A percentile compares a stretch with the other conserved stretches of the same genome.
Conservation (phyloP, 2,113 vertebrate species). For the Bubo blakistoni region DNA sequence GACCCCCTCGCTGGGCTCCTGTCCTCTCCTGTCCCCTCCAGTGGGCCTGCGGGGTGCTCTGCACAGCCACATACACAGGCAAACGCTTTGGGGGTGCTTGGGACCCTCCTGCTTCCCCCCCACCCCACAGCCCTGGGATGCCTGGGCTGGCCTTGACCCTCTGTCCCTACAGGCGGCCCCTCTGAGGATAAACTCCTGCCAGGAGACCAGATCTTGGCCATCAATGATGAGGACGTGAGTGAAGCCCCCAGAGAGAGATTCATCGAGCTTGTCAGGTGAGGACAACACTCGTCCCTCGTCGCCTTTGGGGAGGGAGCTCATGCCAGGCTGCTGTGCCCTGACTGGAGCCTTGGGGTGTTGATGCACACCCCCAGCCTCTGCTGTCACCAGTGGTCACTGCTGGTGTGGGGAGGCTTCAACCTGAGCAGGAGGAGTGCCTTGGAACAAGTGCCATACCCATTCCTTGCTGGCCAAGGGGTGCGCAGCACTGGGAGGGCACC, state of each 20-base stretch:
- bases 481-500: neutral
- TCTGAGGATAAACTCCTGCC: conserved; percentile 94
- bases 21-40: neutral
- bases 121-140: neutral
- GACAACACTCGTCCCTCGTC: neutral
- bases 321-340: neutral
- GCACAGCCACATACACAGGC: accelerated
- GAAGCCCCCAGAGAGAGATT: conserved; percentile 93
- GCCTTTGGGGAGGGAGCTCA: neutral
- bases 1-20: neutral
- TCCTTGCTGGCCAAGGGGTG: neutral
- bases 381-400: neutral
- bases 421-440: neutral
- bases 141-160: conserved; percentile 7
- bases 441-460: neutral
- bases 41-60: neutral
- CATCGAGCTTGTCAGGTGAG: conserved; percentile 97
- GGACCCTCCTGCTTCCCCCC: neutral
- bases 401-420: neutral
- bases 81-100: neutral
- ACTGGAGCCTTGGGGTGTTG: neutral
- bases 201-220: conserved; percentile 96
- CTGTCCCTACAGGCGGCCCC: conserved; percentile 84
- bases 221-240: conserved; percentile 93
- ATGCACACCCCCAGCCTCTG: neutral